Evolutionary conservation across 2,113 vertebrate genomes (phyloP), one percentile per base, ranked within the genome.

Genomic region (Scytalopus superciliaris): DNA sequence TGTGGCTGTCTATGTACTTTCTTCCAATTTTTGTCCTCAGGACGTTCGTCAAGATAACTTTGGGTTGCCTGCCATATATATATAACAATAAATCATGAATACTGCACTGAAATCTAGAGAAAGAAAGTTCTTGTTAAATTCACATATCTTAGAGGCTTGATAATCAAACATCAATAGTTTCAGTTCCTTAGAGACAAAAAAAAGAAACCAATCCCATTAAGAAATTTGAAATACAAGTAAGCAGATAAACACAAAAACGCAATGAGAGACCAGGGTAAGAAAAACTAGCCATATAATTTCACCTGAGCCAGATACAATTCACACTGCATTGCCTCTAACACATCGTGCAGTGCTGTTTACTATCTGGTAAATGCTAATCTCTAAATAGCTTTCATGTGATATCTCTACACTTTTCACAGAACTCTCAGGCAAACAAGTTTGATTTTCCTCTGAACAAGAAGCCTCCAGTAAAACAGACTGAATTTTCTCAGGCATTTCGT

Each of bases 11-110:
- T 97, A 96, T 75, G 93, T 98, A 98, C 96, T 98, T 98, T 97
- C 98, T 98, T 98, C 98, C 98, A 98, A 98, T 93, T 96, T 98
- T 97, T 84, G 97, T 98, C 96, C 96, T 95, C 97, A 98, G 96
- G 89, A 98, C 27, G 96, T 98, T 98, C 94, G 97, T 98, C 98
- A 98, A 97, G 89, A 97, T 96, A 97, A 98, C 97, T 98, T 97
- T 98, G 95, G 98, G 98, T 97, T 98, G 97, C 98, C 98, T 98
- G 98, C 96, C 96, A 97, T 78, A 98, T 64, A 98, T 64, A 97
- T 95, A 98, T 89, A 96, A 97, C 69, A 97, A 97, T 96, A 97
- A 96, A 97, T 97, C 96, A 96, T 94, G 97, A 84, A 97, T 93
- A 96, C 68, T 89, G 60, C 50, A 96, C 95, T 96, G 87, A 92